Conservation (phyloP, 2,797 vertebrate genomes). For the Paedocypris micromegethes region DNA sequence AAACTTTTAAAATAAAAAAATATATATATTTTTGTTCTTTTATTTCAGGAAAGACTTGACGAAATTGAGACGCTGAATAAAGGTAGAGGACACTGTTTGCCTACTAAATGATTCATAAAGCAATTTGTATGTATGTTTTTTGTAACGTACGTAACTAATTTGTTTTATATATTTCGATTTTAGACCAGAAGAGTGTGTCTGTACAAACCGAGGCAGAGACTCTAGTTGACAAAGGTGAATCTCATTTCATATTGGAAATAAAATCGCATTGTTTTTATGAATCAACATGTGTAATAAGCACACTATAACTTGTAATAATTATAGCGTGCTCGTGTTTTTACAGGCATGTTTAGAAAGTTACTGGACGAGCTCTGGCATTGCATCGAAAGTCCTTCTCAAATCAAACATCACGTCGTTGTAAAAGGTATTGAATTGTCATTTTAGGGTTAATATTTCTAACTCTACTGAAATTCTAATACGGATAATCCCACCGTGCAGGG, state of each 20-base stretch:
- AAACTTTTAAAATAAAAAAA: background rate
- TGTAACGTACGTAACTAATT: background rate
- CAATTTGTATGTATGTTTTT: too few relatives aligned
- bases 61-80: constrained; percentile 72
- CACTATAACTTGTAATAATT: constrained; percentile 11
- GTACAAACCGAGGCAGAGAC: constrained; percentile 73
- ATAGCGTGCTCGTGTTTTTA: constrained; percentile 39
- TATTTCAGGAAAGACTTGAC: constrained; percentile 70
- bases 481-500: too few relatives aligned
- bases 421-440: constrained; percentile 48
- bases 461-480: too few relatives aligned
- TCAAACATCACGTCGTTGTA: constrained; percentile 46
- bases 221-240: constrained; percentile 83
- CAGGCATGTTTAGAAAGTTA: constrained; percentile 80
- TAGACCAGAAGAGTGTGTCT: constrained; percentile 71
- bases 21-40: background rate
- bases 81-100: constrained; percentile 60
- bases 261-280: background rate
- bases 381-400: constrained; percentile 68
- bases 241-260: constrained; percentile 8
- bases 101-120: background rate
- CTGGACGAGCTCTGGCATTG: constrained; percentile 86
- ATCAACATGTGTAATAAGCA: background rate
- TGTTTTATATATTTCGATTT: constrained; percentile 31
- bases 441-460: too few relatives aligned